Evolutionary conservation across 2,888 invertebrate species (phyloP), one percentile per base, ranked within the genome.

Genomic region (Scaptomyza polygonia): DNA sequence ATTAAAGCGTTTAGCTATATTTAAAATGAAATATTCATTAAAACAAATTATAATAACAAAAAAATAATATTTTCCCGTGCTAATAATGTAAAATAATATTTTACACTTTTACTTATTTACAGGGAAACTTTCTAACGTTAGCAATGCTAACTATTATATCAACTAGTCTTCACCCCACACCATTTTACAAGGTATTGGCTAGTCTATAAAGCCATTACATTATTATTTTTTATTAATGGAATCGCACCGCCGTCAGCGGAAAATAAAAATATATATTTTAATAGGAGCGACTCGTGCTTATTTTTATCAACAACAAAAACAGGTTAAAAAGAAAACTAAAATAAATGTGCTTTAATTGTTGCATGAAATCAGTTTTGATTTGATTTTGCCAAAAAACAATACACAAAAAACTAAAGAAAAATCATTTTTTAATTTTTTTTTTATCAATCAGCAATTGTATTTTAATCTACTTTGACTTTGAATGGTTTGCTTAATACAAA

Each of bases 321-420:
- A 30, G n/a, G 8, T 29, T 14, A 29, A 29, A 40, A 30, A 54
- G 65, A 14, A 36, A 14, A 36, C 7, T 5, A 5, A 34, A 5
- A 7, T n/a, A 36, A 72, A 70, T 83, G 78, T 80, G 80, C 72
- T 72, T 72, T 72, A 80, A 72, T 66, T 78, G 55, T 64, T 61
- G 64, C 40, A 36, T 57, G 16, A 30, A 21, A 47, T 47, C 29
- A 42, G 51, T 27, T 39, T 4, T 56, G 18, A 14, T 29, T 14
- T 21, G 51, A 56, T 39, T 45, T 66, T 77, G 78, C 63, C 51
- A 27, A 16, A 9, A 21, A 30, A 12, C 53, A 80, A 77, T 80
- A 78, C 43, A 63, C 51, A 70, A 45, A 4, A n/a, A n/a, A n/a
- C n/a, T n/a, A n/a, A n/a, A n/a, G n/a, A n/a, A n/a, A n/a, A n/a